Base-by-base conservation (phyloP, 2,113 vertebrate genomes). In the Phrynosoma platyrhinos region DNA sequence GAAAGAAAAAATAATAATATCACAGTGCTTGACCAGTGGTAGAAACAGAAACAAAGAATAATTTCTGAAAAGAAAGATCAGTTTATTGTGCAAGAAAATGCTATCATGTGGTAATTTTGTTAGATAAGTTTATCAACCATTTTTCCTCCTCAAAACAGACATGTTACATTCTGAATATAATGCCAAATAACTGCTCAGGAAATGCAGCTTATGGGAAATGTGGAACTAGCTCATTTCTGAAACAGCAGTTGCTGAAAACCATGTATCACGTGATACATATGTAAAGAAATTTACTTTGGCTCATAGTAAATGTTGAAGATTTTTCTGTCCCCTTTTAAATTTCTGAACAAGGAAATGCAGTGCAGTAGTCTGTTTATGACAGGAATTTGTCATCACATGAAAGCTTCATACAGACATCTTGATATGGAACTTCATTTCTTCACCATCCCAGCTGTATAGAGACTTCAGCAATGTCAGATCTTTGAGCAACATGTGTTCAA, bases 1-100 rank as follows among this genome's bases (percentile, higher is more conserved):
- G 81, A 76, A 21, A 89, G 66, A n/a, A 16, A 89, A 86, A 62
- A 83, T 75, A 58, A 72, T n/a, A 55, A 47, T 47, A 47, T 47
- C 5, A 7, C 47, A 40, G 30, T 75, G 58, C 40, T 84, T 84
- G 53, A 62, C 53, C n/a, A 75, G n/a, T 75, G 12, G n/a, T 62
- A 58, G 52, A 40, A 72, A 14, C 52, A 6, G 20, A 23, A 23
- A 23, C 42, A n/a, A 32, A 72, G 52, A 72, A 72, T 55, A 32
- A 71, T 71, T 71, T 71, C 9, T 21, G 12, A 72, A 74, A 55
- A 53, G 16, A 30, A 76, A 76, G 10, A 76, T 32, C 12, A 36
- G 9, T 75, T 75, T 58, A 75, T 32, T 53, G 32, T 55, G 20
- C 36, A 82, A 25, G 8, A 14, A 68, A 69, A 52, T n/a, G 4